Base-by-base conservation (phyloP, 2,113 vertebrate species). In the Plestiodon gilberti region DNA sequence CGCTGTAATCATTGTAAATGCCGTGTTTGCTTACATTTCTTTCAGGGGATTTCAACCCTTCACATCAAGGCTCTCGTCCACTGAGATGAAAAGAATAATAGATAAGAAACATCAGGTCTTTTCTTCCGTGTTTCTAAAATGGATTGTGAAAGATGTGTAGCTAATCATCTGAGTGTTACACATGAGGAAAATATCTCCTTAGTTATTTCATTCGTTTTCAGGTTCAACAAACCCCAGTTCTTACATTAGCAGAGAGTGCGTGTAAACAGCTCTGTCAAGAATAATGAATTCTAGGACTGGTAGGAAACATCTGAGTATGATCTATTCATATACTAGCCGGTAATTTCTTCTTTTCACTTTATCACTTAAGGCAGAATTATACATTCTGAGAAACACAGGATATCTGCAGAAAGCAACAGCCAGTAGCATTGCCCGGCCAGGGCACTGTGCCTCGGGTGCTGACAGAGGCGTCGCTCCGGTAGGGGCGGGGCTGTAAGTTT, bases 21-120 rank as follows among this genome's bases (percentile, higher is more conserved):
- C 88, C 89, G 93, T 95, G 93, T 95, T 95, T 95, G 92, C 93
- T 95, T 92, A 93, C 90, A 89, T 92, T 94, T 93, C 90, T 93
- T 91, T 91, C 90, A 88, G 78, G 87, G 86, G 86, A 91, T 93
- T 90, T 93, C 91, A 93, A 87, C 76, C 90, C 88, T 93, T 88
- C 86, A 84, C 85, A 87, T 93, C 93, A 91, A 95, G 92, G 92
- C 85, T 88, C 89, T 94, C 93, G 93, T 93, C 92, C 65, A 33
- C 75, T 0, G 57, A 87, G 88, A 93, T 84, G 90, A 90, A 91
- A 91, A 87, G 86, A 88, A 90, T 93, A 88, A 89, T 90, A 94
- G 91, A 94, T 92, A 91, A 89, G 91, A 91, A 94, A 91, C 81
- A 91, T 95, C 88, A 86, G 89, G 65, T 61, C 89, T 84, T 88